Evolutionary conservation across 1,140 invertebrate genomes (phyloP), one percentile per base, ranked within the genome.

Genomic region (Caenorhabditis latens): DNA sequence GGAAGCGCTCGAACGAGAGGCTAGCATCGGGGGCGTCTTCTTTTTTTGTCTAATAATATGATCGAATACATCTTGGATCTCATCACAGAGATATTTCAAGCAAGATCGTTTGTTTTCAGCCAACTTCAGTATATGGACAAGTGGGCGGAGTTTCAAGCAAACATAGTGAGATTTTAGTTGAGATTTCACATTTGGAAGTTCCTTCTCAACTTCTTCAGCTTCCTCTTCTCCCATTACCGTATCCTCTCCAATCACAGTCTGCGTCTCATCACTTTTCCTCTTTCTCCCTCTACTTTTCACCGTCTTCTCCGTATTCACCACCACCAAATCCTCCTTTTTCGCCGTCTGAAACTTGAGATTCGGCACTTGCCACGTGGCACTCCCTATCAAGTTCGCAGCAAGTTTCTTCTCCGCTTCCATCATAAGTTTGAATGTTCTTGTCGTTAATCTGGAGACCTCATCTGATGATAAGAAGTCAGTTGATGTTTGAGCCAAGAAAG

Each of bases 251-350:
- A 11, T 42, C n/a, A 32, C 8, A 11, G 21, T 16, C 19, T 58
- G 57, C n/a, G 71, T 50, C 21, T 79, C 71, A 79, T 50, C 71
- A 50, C 71, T 79, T 43, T 50, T 79, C 24, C 71, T n/a, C 21
- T 79, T 79, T n/a, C 40, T 79, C 13, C 8, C 46, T 6, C 19
- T 50, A 11, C 11, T 13, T 24, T 79, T 79, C 2, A 16, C 50
- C 46, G 11, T n/a, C 9, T 79, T 79, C 46, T 50, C 71, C 43
- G 46, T 21, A 46, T 14, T 24, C 5, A 71, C 19, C 71, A 24
- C n/a, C 4, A 79, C 46, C 21, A 53, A 13, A 48, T 46, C 42
- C 24, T 32, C 42, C n/a, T 48, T 71, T 32, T 32, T 40, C 63
- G 40, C 46, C 19, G 11, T 24, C 43, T 42, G 19, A 53, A 79